phyloP scores from a whole-genome alignment of 2,113 vertebrate genomes.

The Thamnaconus septentrionalis region DNA sequence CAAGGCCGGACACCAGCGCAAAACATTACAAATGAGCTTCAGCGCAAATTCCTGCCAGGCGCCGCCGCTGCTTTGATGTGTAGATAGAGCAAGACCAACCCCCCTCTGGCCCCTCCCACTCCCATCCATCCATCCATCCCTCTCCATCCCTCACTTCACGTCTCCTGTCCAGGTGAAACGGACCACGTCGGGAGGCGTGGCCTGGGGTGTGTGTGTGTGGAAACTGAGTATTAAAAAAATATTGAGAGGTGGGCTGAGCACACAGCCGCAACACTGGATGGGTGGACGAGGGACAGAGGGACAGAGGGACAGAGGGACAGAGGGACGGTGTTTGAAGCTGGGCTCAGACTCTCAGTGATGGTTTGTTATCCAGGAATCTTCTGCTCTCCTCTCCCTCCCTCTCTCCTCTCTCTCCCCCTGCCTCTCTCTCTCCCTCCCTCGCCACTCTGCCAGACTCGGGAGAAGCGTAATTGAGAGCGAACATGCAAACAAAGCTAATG shows the following conservation, averaged over 20 bases:
- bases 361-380: too few species aligned
- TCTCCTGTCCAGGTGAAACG: conserved; percentile 45
- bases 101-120: conserved; percentile 6
- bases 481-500: conserved; percentile 71
- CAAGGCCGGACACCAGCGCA: conserved; percentile 72
- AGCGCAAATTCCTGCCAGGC: conserved; percentile 64
- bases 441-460: conserved; percentile 35
- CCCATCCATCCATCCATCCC: conserved; percentile 32
- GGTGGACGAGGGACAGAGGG: too few species aligned
- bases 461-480: conserved; percentile 63
- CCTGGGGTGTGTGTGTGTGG: conserved; percentile 10
- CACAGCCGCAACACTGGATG: too few species aligned
- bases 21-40: conserved; percentile 75
- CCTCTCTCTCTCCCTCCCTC: conserved; percentile 1
- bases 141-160: not conserved
- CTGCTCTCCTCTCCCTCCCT: not conserved
- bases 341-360: too few species aligned
- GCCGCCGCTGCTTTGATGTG: conserved; percentile 59
- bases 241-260: conserved; percentile 68
- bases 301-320: too few species aligned
- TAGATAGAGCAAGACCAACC: conserved; percentile 46
- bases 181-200: conserved; percentile 48
- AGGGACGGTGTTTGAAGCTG: too few species aligned
- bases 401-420: too few species aligned
- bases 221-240: conserved; percentile 73